Conservation (phyloP, 2,113 vertebrate genomes). For the Girardinichthys multiradiatus region DNA sequence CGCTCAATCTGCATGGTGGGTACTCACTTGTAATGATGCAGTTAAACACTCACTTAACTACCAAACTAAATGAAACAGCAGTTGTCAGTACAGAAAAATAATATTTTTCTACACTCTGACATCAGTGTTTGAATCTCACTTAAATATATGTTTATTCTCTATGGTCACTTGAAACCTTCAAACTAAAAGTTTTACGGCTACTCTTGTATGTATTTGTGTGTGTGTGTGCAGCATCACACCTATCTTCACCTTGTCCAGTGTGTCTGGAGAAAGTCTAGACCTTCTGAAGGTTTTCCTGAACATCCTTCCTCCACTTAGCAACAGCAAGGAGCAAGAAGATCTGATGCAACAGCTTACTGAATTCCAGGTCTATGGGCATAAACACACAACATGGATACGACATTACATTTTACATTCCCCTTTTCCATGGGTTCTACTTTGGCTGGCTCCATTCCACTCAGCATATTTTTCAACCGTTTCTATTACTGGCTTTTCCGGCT, state of each 20-base stretch:
- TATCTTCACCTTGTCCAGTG: constrained; percentile 94
- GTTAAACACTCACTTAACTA: no score
- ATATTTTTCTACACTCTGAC: no score
- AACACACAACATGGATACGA: constrained; percentile 6
- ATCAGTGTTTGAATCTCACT: not conserved
- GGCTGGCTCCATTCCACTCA: no score
- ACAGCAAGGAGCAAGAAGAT: constrained; percentile 96
- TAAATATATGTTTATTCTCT: not conserved
- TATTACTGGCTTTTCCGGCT: no score
- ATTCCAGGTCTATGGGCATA: constrained; percentile 85
- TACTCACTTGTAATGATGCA: not conserved
- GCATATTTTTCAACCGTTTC: no score
- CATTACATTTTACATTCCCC: no score
- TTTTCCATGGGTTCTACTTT: no score
- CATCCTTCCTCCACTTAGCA: constrained; percentile 93
- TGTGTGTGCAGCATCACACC: constrained; percentile 86
- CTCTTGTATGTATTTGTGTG: constrained; percentile 1
- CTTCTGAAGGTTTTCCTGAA: constrained; percentile 96
- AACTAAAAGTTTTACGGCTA: not conserved
- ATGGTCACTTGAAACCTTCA: not conserved
- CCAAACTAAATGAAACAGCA: no score
- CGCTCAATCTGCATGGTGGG: constrained; percentile 90
- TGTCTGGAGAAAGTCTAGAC: constrained; percentile 91
- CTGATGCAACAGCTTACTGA: constrained; percentile 97
- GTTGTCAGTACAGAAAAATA: no score